phyloP scores from a whole-genome alignment of 2,888 invertebrate genomes.

The Melanotus villosus region DNA sequence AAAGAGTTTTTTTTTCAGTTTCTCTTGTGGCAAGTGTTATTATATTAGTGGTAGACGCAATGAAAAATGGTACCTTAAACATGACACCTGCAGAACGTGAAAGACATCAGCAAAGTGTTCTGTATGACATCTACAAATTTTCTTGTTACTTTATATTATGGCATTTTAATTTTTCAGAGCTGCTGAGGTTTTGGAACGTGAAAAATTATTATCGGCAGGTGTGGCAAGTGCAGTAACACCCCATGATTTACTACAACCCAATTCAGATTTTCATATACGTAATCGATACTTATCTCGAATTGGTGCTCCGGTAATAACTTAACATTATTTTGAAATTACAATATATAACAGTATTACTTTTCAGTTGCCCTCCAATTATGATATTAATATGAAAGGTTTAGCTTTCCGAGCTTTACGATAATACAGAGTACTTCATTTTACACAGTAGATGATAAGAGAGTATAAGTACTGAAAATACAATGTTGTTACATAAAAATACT shows the following conservation, averaged over 20 bases:
- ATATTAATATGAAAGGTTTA: slow-evolving; percentile 62
- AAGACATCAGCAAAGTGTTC: slow-evolving; percentile 50
- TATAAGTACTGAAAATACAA: slow-evolving; percentile 14
- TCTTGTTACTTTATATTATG: neutral
- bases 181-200: slow-evolving; percentile 70
- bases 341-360: slow-evolving; percentile 44
- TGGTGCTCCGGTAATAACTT: slow-evolving; percentile 72
- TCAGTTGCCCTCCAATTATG: slow-evolving; percentile 66
- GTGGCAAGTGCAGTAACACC: slow-evolving; percentile 66
- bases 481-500: slow-evolving; percentile 1
- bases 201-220: slow-evolving; percentile 70
- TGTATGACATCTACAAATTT: slow-evolving; percentile 48
- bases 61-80: slow-evolving; percentile 71
- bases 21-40: slow-evolving; percentile 81
- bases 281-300: slow-evolving; percentile 75
- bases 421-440: neutral
- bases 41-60: slow-evolving; percentile 79
- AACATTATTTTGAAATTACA: neutral
- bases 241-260: slow-evolving; percentile 67
- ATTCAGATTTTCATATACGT: slow-evolving; percentile 73
- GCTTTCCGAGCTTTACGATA: slow-evolving; percentile 64
- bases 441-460: neutral
- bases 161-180: slow-evolving; percentile 58
- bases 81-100: slow-evolving; percentile 70
- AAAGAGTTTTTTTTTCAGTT: slow-evolving; percentile 76